These are phyloP conservation scores for Yponomeuta sedellus DNA, from an alignment of 2,888 invertebrate genomes.

Conservation along the genomic window DNA sequence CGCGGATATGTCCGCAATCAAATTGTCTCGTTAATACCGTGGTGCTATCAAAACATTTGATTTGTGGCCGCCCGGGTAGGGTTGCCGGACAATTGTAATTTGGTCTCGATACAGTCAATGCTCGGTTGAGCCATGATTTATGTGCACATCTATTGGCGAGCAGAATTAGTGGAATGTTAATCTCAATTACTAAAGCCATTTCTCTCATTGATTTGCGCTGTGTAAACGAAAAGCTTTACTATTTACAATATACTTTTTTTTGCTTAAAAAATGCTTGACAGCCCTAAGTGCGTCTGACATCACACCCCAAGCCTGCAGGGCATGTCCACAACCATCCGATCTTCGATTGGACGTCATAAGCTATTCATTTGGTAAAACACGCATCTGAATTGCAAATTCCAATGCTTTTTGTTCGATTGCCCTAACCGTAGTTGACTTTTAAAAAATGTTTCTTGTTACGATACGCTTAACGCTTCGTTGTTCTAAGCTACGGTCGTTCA, in stretches of 20 bases:
- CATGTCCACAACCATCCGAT: constrained; percentile 17
- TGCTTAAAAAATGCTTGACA: not conserved
- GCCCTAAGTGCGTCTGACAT: not conserved
- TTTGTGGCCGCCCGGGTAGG: constrained; percentile 63
- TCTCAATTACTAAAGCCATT: constrained; percentile 5
- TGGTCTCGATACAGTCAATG: constrained; percentile 42
- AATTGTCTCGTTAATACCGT: constrained; percentile 76
- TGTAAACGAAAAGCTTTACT: not conserved
- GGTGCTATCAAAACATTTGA: constrained; percentile 77
- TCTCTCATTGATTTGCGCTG: not conserved
- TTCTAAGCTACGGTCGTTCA: not conserved
- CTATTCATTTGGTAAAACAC: constrained; percentile 18
- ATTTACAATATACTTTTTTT: not conserved
- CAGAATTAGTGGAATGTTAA: not conserved
- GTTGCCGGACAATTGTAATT: constrained; percentile 50
- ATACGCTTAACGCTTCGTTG: constrained; percentile 7
- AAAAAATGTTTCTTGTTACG: constrained; percentile 4
- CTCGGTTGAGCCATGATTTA: constrained; percentile 13
- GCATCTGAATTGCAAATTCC: constrained; percentile 21
- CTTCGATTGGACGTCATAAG: constrained; percentile 22
- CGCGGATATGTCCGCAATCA: constrained; percentile 76
- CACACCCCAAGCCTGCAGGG: constrained; percentile 6
- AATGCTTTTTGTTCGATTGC: constrained; percentile 13
- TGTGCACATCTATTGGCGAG: constrained; percentile 6
- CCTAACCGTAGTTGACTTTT: constrained; percentile 1